Percentiles rank a stretch among this genome's conserved stretches.
Evolutionary conservation across 2,888 invertebrate genomes (phyloP).

Genomic region (Morpho achilles): DNA sequence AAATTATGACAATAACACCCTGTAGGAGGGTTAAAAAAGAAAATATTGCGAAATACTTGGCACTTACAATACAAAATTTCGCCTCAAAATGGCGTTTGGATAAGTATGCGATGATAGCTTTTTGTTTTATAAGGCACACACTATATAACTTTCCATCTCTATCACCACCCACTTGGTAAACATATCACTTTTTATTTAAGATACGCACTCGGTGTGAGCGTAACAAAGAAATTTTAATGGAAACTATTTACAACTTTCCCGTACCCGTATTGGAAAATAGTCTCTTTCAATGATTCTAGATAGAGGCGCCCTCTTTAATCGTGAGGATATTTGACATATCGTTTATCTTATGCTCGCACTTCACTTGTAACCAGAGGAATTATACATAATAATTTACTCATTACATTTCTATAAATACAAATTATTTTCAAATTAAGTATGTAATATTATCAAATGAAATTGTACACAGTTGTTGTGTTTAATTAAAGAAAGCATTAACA

Average conservation of each 20-base stretch:
- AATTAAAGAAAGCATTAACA: too few species aligned
- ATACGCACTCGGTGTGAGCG: constrained; percentile 39
- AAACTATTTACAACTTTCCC: constrained; percentile 78
- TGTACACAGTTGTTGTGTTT: too few species aligned
- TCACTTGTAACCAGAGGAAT: too few species aligned
- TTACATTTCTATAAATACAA: too few species aligned
- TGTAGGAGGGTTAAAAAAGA: constrained; percentile 47
- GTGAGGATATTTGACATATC: constrained; percentile 21
- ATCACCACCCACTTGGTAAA: constrained; percentile 51
- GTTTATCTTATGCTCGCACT: constrained; percentile 5
- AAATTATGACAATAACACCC: constrained; percentile 44
- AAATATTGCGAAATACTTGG: constrained; percentile 79
- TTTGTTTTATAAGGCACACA: constrained; percentile 72
- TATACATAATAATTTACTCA: too few species aligned
- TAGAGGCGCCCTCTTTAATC: constrained; percentile 34
- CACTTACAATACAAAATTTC: constrained; percentile 80
- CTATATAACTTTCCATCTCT: constrained; percentile 59
- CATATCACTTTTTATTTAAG: constrained; percentile 53
- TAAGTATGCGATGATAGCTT: constrained; percentile 79
- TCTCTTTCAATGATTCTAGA: constrained; percentile 32
- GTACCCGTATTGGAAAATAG: constrained; percentile 42
- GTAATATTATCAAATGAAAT: too few species aligned
- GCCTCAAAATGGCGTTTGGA: constrained; percentile 81
- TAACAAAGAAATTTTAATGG: constrained; percentile 50
- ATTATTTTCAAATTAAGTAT: too few species aligned